phyloP scores from a whole-genome alignment of 2,113 vertebrate species.

The Eulemur macaco region DNA sequence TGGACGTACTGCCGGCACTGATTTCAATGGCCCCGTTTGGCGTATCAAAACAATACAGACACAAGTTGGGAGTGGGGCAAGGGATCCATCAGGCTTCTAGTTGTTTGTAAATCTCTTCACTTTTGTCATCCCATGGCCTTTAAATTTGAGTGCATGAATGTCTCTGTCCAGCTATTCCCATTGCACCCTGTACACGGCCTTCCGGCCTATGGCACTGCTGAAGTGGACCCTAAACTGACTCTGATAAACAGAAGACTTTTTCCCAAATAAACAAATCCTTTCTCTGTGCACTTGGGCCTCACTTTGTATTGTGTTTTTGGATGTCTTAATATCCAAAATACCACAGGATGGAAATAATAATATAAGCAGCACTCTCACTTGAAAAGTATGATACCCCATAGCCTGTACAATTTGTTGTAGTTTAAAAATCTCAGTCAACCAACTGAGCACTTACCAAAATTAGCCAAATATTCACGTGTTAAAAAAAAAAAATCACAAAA shows the following conservation, averaged over 20 bases:
- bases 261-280: not conserved
- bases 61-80: not conserved
- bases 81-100: not conserved
- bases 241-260: not conserved
- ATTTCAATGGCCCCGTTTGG: conserved; percentile 9
- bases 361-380: not conserved
- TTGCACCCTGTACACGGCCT: not conserved
- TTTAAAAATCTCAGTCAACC: not conserved
- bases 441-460: not conserved
- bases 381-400: not conserved
- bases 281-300: not conserved
- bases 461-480: not conserved
- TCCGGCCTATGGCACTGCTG: not conserved
- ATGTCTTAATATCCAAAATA: not conserved
- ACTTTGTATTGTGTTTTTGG: not conserved
- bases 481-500: not conserved
- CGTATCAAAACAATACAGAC: conserved; percentile 12
- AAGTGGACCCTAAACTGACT: not conserved
- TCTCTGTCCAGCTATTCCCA: not conserved
- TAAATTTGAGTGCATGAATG: not conserved
- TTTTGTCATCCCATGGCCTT: not conserved
- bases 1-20: not conserved
- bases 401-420: not conserved
- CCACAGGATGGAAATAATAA: not conserved
- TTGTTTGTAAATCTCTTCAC: not conserved